Base-by-base conservation (phyloP, 2,888 invertebrate species). In the Azorinus chamasolen region DNA sequence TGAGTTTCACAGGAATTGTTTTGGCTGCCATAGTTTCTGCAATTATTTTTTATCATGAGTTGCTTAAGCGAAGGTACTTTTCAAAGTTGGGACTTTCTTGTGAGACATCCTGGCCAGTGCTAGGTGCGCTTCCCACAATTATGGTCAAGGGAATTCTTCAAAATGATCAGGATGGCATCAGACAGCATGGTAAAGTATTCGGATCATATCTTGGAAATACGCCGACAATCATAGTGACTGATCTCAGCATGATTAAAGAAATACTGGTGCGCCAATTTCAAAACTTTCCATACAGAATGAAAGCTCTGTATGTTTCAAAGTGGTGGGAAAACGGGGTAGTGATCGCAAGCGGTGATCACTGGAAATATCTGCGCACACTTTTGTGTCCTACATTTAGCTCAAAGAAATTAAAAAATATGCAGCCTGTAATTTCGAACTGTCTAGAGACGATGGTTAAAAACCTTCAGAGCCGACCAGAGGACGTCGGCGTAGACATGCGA, bases 231-330 rank as follows among this genome's bases (percentile, higher is more conserved):
- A 51, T 78, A 24, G 73, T 85, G 1, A 58, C 82, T 12, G 83
- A 85, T 53, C 82, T 83, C 16, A 71, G 77, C 0, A 74, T 83
- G 62, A 73, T 85, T 3, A 76, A 77, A 71, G 79, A 83, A 43
- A 79, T 85, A 46, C 73, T 71, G 37, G 63, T 83, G 3, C 76
- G 75, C 50, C 79, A 83, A 41, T 85, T 82, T 57, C 18, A 62
- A 22, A 75, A 83, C 41, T 85, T 85, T 58, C 63, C 66, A 18
- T 68, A 83, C 37, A 39, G 80, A 55, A 70, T 69, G 64, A 66
- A 79, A 37, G 70, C 66, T 22, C 50, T 79, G 16, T 70, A 64
- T 41, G 64, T 79, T 24, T 62, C 72, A 2, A 69, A 73, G 27
- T 80, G 71, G 68, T 80, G 76, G 70, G 54, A 62, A 16, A 62